Evolutionary conservation across 37 sponge, comb jelly and placozoan species (phyloP).

Genomic region (Bolinopsis microptera): DNA sequence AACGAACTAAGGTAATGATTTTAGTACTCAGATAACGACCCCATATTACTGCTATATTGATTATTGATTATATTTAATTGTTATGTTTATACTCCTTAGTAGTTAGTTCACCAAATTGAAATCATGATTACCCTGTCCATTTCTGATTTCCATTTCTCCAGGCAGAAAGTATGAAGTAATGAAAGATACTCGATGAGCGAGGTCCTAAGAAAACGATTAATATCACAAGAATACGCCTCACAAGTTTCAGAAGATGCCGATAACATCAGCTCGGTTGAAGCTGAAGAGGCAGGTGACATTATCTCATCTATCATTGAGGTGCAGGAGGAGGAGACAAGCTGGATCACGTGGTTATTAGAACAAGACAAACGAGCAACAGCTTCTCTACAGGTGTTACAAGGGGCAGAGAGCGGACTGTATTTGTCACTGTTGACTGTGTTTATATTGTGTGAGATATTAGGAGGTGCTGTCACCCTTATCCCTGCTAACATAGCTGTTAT

Average conservation of each 20-base stretch:
- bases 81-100: too few species aligned
- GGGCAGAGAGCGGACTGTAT: neutral
- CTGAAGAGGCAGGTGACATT: neutral
- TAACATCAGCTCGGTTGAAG: neutral
- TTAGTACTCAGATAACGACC: too few species aligned
- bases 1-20: too few species aligned
- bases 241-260: neutral
- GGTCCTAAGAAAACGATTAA: constrained; percentile 11
- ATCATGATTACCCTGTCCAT: too few species aligned
- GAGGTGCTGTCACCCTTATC: neutral
- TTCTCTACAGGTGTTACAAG: neutral
- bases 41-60: too few species aligned
- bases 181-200: neutral
- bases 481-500: neutral
- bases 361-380: neutral
- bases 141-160: too few species aligned
- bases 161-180: too few species aligned
- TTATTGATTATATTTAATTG: too few species aligned
- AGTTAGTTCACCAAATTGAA: too few species aligned
- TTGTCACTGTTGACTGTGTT: neutral
- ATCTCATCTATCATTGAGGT: neutral
- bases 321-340: neutral
- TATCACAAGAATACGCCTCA: neutral
- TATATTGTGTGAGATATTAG: constrained; percentile 7
- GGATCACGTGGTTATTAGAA: neutral